phyloP scores from a whole-genome alignment of 2,888 invertebrate genomes.

The Rapana venosa region DNA sequence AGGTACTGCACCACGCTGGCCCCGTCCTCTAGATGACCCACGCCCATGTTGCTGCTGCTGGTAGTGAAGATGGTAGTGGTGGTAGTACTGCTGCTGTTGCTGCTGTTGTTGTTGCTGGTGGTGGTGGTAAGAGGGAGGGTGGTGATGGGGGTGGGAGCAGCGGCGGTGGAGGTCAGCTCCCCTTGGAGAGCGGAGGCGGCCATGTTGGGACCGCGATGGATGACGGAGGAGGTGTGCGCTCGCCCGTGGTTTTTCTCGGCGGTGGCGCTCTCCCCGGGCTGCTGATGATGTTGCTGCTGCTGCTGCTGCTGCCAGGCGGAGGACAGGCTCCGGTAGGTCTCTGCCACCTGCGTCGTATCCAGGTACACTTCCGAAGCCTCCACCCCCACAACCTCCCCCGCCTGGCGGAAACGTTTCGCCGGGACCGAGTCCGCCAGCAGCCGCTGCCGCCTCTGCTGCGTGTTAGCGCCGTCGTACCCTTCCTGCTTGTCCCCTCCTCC shows the following conservation, averaged over 20 bases:
- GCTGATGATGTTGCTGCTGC: too few species aligned
- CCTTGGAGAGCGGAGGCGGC: neutral
- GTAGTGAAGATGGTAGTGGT: slow-evolving; percentile 31
- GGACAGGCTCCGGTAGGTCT: neutral
- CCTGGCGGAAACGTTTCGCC: neutral
- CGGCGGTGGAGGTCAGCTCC: neutral
- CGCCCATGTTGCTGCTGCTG: neutral
- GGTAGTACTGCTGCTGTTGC: slow-evolving; percentile 15
- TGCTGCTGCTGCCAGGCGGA: neutral
- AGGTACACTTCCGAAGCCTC: neutral
- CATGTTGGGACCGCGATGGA: slow-evolving; percentile 40
- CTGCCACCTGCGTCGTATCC: neutral
- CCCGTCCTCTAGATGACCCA: neutral
- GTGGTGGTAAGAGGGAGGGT: neutral
- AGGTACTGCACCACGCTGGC: neutral
- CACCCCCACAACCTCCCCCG: neutral
- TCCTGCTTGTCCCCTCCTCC: neutral
- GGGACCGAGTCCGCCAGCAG: neutral
- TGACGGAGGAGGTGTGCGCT: slow-evolving; percentile 43
- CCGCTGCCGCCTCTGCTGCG: neutral
- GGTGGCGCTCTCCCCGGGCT: neutral
- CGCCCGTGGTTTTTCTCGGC: slow-evolving; percentile 20
- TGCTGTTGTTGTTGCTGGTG: slow-evolving; percentile 27
- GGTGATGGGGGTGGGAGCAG: neutral
- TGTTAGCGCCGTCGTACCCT: neutral